A percentile compares a stretch with the other conserved stretches of the same genome.
phyloP scores from a whole-genome alignment of 2,113 vertebrate genomes.

The Leptocoma aspasia region DNA sequence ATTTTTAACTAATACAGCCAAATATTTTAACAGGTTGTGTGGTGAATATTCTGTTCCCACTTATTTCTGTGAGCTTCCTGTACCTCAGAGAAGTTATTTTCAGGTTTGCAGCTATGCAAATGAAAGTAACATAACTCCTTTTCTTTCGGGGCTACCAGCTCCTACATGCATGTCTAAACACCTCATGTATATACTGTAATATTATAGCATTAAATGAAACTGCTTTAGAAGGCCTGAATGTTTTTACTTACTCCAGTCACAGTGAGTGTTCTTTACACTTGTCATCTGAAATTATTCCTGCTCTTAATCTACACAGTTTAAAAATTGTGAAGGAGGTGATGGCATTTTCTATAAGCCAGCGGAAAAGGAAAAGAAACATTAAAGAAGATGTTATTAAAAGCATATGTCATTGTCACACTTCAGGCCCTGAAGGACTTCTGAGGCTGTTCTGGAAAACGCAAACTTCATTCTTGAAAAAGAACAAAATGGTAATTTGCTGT shows the following conservation, averaged over 20 bases:
- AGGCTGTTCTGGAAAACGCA: neutral
- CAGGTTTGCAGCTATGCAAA: neutral
- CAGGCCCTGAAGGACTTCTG: neutral
- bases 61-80: neutral
- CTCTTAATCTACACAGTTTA: slow-evolving; percentile 11
- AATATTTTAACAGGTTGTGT: neutral
- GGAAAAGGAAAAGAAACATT: neutral
- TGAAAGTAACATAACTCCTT: neutral
- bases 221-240: neutral
- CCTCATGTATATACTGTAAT: neutral
- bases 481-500: neutral
- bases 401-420: slow-evolving; percentile 8
- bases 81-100: neutral
- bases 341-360: slow-evolving; percentile 14
- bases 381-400: neutral
- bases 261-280: slow-evolving; percentile 31
- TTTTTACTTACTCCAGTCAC: neutral
- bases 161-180: neutral
- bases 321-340: slow-evolving; percentile 25
- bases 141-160: neutral
- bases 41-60: neutral
- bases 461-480: neutral
- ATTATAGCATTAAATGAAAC: neutral
- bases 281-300: slow-evolving; percentile 30
- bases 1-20: neutral